Base-by-base conservation (phyloP, 2,888 invertebrate genomes). In the Galerucella calmariensis region DNA sequence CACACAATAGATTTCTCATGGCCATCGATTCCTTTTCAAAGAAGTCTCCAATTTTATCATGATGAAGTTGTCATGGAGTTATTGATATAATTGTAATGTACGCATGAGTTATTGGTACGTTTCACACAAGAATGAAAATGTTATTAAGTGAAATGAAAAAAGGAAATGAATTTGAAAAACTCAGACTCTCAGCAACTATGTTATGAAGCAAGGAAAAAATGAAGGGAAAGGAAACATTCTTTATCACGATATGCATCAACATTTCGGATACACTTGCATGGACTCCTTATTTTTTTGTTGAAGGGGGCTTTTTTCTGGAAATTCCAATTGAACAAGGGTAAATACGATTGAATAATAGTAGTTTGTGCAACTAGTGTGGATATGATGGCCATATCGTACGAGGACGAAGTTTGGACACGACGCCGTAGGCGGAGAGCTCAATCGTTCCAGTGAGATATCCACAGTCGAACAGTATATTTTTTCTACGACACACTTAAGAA, bases 1-100 rank as follows among this genome's bases (percentile, higher is more conserved):
- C 1, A 48, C 48, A 48, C 48, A 48, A 48, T 48, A 48, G 12
- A 48, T 2, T 48, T 48, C 2, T 11, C 14, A 48, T 14, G 11
- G 53, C 35, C 14, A 35, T 61, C n/a, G 61, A 61, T 61, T 35
- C 1, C 12, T 61, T 11, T 61, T 27, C 8, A n/a, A 61, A 35
- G 27, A 27, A 61, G 35, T 56, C 4, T 14, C 9, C 0, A 59
- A 12, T 27, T 24, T 5, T 59, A 59, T 59, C 11, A 35, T 5
- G 61, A 35, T 61, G 27, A 12, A 35, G 61, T 61, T 61, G 61
- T 61, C 61, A 61, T 61, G 61, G 35, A 12, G 27, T 27, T 61
- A 61, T 61, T 61, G 61, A 61, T 61, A 61, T 27, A 61, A 61
- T 61, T 35, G 35, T 61, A 61, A 9, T 35, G 35, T 61, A 61